phyloP scores from a whole-genome alignment of 1,140 invertebrate genomes.

The Elysia chlorotica region DNA sequence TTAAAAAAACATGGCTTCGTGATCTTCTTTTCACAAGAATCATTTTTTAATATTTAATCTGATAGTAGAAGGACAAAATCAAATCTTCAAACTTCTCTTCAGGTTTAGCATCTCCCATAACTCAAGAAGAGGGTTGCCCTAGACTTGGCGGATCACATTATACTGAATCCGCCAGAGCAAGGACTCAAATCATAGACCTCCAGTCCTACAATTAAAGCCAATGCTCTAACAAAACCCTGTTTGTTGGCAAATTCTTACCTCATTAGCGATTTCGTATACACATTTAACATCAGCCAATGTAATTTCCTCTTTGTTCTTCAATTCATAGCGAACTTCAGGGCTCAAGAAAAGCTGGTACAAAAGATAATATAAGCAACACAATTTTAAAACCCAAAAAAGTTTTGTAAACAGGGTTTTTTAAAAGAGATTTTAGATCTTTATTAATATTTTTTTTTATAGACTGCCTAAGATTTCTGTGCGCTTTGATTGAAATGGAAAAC shows the following conservation, averaged over 20 bases:
- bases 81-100: background rate
- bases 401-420: background rate
- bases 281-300: slow-evolving; percentile 51
- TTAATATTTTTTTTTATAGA: background rate
- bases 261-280: slow-evolving; percentile 32
- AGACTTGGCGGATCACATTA: background rate
- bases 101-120: background rate
- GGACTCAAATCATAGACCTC: too few relatives aligned
- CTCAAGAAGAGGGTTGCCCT: background rate
- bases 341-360: slow-evolving; percentile 43
- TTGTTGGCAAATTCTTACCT: slow-evolving; percentile 34
- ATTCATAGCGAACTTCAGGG: slow-evolving; percentile 52
- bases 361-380: background rate
- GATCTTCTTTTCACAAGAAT: background rate
- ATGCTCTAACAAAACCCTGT: too few relatives aligned
- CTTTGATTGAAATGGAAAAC: background rate
- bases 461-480: background rate
- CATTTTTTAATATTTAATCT: background rate
- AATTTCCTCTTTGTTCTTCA: slow-evolving; percentile 44
- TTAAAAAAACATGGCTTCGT: too few relatives aligned
- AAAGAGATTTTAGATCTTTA: background rate
- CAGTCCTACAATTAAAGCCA: too few relatives aligned
- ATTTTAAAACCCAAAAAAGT: background rate
- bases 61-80: background rate
- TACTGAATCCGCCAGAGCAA: background rate